These are phyloP conservation scores for Steromphala cineraria DNA, from an alignment of 2,888 invertebrate species.

Conservation along the genomic window DNA sequence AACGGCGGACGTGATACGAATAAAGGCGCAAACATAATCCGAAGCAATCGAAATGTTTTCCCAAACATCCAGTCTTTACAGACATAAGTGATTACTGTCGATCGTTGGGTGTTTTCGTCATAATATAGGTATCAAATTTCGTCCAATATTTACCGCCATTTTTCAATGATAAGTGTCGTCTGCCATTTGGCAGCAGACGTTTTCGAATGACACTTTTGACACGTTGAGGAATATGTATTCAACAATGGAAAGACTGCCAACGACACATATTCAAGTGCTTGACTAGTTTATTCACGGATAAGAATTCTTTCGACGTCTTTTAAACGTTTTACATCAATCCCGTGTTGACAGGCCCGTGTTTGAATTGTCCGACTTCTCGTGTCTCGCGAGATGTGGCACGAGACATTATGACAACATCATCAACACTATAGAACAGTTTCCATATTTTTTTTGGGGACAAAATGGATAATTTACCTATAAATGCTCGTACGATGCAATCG, in stretches of 20 bases:
- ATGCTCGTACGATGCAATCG: no score
- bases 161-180: constrained; percentile 14
- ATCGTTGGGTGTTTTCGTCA: constrained; percentile 11
- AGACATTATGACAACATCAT: no score
- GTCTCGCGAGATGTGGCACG: no score
- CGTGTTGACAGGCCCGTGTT: no score
- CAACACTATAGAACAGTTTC: no score
- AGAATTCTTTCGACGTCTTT: background rate
- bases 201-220: constrained; percentile 5
- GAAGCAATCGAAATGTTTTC: background rate
- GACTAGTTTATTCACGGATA: constrained; percentile 3
- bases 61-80: constrained; percentile 7
- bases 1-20: background rate
- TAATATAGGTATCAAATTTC: constrained; percentile 13
- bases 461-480: no score
- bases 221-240: background rate
- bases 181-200: background rate
- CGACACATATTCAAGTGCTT: background rate
- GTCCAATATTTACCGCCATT: constrained; percentile 14
- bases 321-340: no score
- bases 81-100: constrained; percentile 4
- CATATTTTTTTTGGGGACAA: no score
- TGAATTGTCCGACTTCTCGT: no score
- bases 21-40: background rate
- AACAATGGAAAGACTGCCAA: background rate